Base-by-base conservation (phyloP, 2,797 vertebrate genomes). In the Nannoperca obscura region DNA sequence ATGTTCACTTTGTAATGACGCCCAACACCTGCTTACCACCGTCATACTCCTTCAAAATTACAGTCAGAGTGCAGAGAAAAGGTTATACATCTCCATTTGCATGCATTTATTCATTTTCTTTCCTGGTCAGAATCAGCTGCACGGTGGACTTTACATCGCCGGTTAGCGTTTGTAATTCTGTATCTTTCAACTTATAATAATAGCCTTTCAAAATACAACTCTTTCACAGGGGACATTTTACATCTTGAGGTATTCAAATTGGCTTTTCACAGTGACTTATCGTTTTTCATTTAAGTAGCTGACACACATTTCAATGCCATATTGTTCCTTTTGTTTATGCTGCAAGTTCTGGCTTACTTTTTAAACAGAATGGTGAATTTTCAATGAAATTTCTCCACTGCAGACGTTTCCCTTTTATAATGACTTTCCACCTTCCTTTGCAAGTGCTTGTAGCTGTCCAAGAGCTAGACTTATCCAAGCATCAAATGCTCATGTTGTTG, bases 1-100 rank as follows among this genome's bases (percentile, higher is more conserved):
- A 67, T 8, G 13, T 49, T 79, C 42, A 17, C 36, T 58, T 40
- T 64, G 58, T 76, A 54, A 88, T 85, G 71, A 70, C 17, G 17
- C 52, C 27, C 19, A 76, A 70, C 67, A 78, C 4, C 49, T 79
- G 67, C 55, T 42, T 47, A 20, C n/a, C 54, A 59, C 66, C 5
- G 17, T 5, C 22, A 9, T 1, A 17, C 38, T 65, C 50, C 40
- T 82, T 74, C 10, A 38, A 22, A 79, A 49, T 80, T 11, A n/a
- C 52, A 63, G 40, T 34, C 46, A 69, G 2, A 61, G 19, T 42
- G 30, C 15, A 47, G 6, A 63, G 20, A 64, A 57, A 65, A 46
- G 17, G 34, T n/a, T 17, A 60, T 36, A 19, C 10, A 12, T 49
- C 62, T 57, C 19, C 30, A 71, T 70, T 78, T 78, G 34, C 44